Evolutionary conservation across 2,113 vertebrate species (phyloP), one percentile per base, ranked within the genome.

Genomic region (Mormyrus lacerda): DNA sequence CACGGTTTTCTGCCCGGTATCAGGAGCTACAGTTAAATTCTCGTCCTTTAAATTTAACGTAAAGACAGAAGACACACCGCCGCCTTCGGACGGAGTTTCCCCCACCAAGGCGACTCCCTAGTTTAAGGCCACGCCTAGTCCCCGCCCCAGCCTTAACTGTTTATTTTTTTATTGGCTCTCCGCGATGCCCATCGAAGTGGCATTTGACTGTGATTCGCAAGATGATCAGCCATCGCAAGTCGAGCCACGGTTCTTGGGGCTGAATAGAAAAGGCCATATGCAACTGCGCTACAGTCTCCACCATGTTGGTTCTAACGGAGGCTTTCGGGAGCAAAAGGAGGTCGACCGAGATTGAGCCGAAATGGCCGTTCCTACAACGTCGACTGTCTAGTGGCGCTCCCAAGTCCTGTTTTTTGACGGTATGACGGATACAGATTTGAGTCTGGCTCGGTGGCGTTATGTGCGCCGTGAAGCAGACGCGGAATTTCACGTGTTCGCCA

Each of bases 1-100:
- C 73, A 42, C 35, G 88, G 89, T 48, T 90, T 73, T 87, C 13
- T 89, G 10, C 91, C 89, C 89, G 92, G 90, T 90, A 91, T 90
- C 91, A 87, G 89, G 76, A 91, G 89, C 83, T 90, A 88, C 61
- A 2, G 4, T 19, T 42, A 42, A 42, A 79, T 79, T 19, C 11
- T 1, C 1, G 35, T 79, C 73, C 73, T 79, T 79, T 89, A 87
- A 92, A 93, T 93, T 91, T 92, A 84, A 79, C 86, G 87, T 39
- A 79, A 93, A 93, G 9, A 91, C 27, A 93, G 4, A 84, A 9
- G 95, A 95, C 95, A 94, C 95, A 15, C 95, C 94, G 93, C 95
- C 96, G 96, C 95, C 96, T 96, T 95, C 95, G 94, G 95, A 96
- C 95, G 92, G 94, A 95, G 93, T 45, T 94, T 93, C 91, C 93